Percentiles rank a stretch among this genome's conserved stretches.
phyloP scores from a whole-genome alignment of 2,888 invertebrate genomes.

The Harpalus rubripes region DNA sequence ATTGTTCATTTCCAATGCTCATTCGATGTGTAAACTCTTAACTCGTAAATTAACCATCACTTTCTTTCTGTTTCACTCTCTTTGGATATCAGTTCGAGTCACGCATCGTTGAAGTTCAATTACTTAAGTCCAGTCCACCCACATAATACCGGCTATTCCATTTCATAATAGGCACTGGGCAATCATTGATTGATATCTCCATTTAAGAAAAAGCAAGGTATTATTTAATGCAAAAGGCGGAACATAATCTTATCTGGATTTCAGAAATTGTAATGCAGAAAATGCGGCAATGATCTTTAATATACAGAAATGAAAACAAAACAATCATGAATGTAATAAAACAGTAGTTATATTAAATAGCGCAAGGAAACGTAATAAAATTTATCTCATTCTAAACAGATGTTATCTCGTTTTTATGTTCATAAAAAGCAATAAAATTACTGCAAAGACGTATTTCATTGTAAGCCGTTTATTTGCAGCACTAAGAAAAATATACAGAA shows the following conservation, averaged over 20 bases:
- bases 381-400: background rate
- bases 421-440: background rate
- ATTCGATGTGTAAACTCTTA: background rate
- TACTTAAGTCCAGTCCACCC: background rate
- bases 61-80: constrained; percentile 15
- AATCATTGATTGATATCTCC: background rate
- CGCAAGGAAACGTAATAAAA: background rate
- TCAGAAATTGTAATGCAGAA: background rate
- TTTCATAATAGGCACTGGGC: background rate
- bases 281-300: background rate
- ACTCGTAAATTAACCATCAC: background rate
- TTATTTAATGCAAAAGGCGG: background rate
- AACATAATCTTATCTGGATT: no score
- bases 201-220: background rate
- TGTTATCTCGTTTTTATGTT: background rate
- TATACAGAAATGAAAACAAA: background rate
- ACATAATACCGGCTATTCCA: background rate
- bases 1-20: constrained; percentile 3
- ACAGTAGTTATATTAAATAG: background rate
- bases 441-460: background rate
- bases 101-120: constrained; percentile 4
- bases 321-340: background rate
- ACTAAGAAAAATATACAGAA: background rate
- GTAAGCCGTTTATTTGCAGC: background rate
- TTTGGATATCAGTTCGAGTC: constrained; percentile 7